Evolutionary conservation across 2,888 invertebrate genomes (phyloP), one percentile per base, ranked within the genome.

Genomic region (Orthosia incerta): DNA sequence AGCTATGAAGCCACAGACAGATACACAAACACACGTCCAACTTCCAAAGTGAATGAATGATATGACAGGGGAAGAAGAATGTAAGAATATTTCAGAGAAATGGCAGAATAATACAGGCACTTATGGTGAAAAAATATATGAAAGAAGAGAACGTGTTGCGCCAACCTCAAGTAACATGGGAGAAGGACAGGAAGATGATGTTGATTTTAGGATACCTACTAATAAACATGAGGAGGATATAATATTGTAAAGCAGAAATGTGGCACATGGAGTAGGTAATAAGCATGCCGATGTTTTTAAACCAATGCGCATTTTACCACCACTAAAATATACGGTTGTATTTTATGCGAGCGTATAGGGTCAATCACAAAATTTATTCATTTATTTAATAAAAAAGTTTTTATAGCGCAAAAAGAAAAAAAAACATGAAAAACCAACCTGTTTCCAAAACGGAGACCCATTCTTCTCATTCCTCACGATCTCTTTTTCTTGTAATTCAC

Each of bases 361-460:
- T 31, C 5, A 31, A 31, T 31, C 7, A 31, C 7, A 31, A 7
- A 0, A 3, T 31, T 31, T 31, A 31, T 31, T 31, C 7, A 31
- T 7, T 31, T 31, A 31, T 31, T 3, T 26, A 26, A 26, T 26
- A 31, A 31, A 31, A 3, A 31, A 31, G 26, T 31, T 31, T 31
- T 31, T 31, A 7, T 31, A 31, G 7, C 31, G 11, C 4, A n/a
- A n/a, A n/a, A n/a, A 11, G n/a, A n/a, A 51, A 51, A 51, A 51
- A 51, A 51, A n/a, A 56, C 26, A 31, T 18, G n/a, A 7, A 0
- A 48, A 0, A 77, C 82, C 16, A 45, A 86, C 88, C 89, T 88
- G 88, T 62, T 90, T 88, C 53, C 89, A 85, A 83, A 93, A 91
- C 50, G 92, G 90, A 60, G 85, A 76, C 3, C 79, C 81, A 1